Percentiles rank a stretch among this genome's conserved stretches.
Evolutionary conservation across 2,797 vertebrate genomes (phyloP).

Genomic region (Podarcis siculus): DNA sequence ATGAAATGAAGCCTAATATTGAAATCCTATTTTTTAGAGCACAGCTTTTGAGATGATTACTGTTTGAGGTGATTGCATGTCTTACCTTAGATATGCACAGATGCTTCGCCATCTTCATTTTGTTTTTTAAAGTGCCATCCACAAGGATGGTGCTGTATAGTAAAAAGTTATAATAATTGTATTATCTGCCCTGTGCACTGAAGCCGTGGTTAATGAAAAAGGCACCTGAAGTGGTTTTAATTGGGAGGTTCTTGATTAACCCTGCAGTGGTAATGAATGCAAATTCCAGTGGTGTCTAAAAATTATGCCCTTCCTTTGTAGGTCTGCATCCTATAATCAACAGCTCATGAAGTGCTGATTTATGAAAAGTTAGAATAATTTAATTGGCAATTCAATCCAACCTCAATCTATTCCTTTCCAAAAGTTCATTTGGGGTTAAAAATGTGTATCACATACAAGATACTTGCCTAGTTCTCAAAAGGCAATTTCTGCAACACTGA

Average conservation of each 20-base stretch:
- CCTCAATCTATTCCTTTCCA: constrained; percentile 34
- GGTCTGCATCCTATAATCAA: constrained; percentile 53
- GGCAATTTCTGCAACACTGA: background rate
- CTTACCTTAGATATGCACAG: background rate
- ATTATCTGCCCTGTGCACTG: constrained; percentile 16
- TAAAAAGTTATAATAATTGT: constrained; percentile 20
- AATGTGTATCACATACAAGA: background rate
- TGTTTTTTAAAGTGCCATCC: constrained; percentile 16
- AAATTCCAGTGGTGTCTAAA: constrained; percentile 61
- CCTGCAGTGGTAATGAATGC: constrained; percentile 56
- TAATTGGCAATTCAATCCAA: constrained; percentile 57
- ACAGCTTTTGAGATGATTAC: constrained; percentile 20
- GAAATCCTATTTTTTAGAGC: background rate
- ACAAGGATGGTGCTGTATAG: background rate
- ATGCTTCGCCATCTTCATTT: background rate
- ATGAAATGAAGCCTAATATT: background rate
- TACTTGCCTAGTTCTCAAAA: constrained; percentile 13
- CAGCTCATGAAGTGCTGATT: constrained; percentile 50
- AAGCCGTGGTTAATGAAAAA: constrained; percentile 56
- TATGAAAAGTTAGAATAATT: constrained; percentile 51
- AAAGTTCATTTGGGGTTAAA: constrained; percentile 22
- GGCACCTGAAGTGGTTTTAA: constrained; percentile 60
- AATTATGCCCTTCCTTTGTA: constrained; percentile 45
- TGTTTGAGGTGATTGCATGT: background rate
- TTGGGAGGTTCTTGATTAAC: constrained; percentile 67